Evolutionary conservation across 2,113 vertebrate species (phyloP).

Genomic region (Addax nasomaculatus): DNA sequence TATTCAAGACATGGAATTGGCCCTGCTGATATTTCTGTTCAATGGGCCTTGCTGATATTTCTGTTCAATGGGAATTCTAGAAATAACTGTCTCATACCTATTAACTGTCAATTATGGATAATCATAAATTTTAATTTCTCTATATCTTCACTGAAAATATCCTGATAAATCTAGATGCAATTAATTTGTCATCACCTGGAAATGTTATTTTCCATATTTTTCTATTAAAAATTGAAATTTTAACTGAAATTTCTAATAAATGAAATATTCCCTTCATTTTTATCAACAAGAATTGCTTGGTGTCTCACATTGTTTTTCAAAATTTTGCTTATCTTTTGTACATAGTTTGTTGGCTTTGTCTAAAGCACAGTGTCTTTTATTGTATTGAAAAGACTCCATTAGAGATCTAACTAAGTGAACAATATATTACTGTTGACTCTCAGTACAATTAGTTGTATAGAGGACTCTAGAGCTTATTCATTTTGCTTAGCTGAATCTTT

Average conservation of each 20-base stretch:
- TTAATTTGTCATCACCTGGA: neutral
- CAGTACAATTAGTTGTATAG: neutral
- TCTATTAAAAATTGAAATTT: neutral
- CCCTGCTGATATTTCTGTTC: neutral
- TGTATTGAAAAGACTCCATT: neutral
- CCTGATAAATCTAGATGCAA: neutral
- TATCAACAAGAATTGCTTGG: conserved; percentile 47
- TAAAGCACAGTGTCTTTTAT: neutral
- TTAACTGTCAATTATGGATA: neutral
- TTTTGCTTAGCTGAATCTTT: neutral
- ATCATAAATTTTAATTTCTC: neutral
- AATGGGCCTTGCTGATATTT: neutral
- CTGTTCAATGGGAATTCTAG: neutral
- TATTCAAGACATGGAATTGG: neutral
- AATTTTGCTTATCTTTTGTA: neutral
- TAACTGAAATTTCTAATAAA: neutral
- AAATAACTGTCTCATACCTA: neutral
- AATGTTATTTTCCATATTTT: conserved; percentile 2
- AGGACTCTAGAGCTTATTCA: neutral
- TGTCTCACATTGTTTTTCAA: conserved; percentile 15
- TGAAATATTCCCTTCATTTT: neutral
- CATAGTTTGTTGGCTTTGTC: neutral
- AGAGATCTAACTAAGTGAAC: neutral
- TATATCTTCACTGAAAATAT: neutral
- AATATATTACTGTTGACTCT: neutral